Evolutionary conservation across 2,113 vertebrate species (phyloP), one percentile per base, ranked within the genome.

Genomic region (Galbula dea): DNA sequence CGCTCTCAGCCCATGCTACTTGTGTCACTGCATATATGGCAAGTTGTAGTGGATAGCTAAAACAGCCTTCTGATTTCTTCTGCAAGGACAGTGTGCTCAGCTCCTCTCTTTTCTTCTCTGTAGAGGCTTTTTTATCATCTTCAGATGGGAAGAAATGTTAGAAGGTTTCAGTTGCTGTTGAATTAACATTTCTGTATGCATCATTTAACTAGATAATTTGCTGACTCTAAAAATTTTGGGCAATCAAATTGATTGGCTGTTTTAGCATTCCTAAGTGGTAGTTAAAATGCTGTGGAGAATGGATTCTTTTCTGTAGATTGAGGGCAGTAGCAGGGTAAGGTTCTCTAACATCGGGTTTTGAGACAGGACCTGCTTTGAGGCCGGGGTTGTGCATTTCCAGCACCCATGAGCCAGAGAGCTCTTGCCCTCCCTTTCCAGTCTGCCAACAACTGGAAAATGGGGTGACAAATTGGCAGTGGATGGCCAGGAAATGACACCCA

Each of bases 181-280:
- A 81, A 82, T 86, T 93, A 93, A 88, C 82, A 54, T 92, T 94
- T 93, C 55, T 87, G 1, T 81, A 82, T 4, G 41, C 91, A 78
- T 95, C 79, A 94, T 95, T 92, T 94, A 92, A 89, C 67, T 45
- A 87, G 94, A 72, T 82, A 49, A 92, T 95, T 95, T 95, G 93
- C 93, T 85, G 94, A 93, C 63, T 82, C 76, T 75, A 13, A 55
- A 49, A 57, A 94, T 96, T 93, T 94, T 88, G 57, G 91, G 63
- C 89, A 76, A 55, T 75, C 80, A 93, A 63, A 89, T 88, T 71
- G 84, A n/a, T 86, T 68, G 24, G 30, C 71, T 83, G 43, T 67
- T 92, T 57, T 51, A 83, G 65, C 57, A 54, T 87, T 89, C 82
- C 66, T 52, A 90, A 87, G 46, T 83, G 59, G 45, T 46, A 41